These are phyloP conservation scores for Aplodontia rufa DNA, from an alignment of 2,113 vertebrate species.

Conservation along the genomic window DNA sequence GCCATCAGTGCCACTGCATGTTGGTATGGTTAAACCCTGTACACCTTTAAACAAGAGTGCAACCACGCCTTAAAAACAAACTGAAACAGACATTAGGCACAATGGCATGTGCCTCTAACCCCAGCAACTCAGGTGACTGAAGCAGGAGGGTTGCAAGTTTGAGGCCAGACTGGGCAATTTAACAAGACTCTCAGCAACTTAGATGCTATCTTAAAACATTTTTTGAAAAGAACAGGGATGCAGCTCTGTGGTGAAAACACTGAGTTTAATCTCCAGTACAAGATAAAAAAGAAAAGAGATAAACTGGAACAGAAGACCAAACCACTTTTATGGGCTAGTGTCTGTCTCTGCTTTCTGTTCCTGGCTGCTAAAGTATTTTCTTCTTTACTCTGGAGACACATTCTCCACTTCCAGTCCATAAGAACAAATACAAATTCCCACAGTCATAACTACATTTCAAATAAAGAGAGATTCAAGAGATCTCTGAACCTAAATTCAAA, in stretches of 20 bases:
- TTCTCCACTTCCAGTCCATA: background rate
- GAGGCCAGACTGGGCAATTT: too few species aligned
- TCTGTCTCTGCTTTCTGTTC: background rate
- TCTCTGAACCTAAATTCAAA: background rate
- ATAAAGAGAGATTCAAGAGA: background rate
- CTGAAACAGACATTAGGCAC: background rate
- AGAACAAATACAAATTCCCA: background rate
- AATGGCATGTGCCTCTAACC: too few species aligned
- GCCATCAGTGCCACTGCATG: background rate
- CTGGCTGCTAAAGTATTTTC: background rate
- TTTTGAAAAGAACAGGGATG: too few species aligned
- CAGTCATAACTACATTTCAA: background rate
- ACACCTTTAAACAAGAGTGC: background rate
- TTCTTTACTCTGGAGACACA: background rate
- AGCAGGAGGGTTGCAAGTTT: too few species aligned
- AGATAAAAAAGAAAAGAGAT: too few species aligned
- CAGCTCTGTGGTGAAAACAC: too few species aligned
- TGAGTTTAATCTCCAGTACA: too few species aligned
- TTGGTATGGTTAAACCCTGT: background rate
- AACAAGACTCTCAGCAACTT: too few species aligned
- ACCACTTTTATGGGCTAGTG: background rate
- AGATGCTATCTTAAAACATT: too few species aligned
- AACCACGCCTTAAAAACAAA: background rate
- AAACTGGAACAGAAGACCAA: background rate
- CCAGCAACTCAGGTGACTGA: too few species aligned